Evolutionary conservation across 2,113 vertebrate species (phyloP).

Genomic region (Brachionichthys hirsutus): DNA sequence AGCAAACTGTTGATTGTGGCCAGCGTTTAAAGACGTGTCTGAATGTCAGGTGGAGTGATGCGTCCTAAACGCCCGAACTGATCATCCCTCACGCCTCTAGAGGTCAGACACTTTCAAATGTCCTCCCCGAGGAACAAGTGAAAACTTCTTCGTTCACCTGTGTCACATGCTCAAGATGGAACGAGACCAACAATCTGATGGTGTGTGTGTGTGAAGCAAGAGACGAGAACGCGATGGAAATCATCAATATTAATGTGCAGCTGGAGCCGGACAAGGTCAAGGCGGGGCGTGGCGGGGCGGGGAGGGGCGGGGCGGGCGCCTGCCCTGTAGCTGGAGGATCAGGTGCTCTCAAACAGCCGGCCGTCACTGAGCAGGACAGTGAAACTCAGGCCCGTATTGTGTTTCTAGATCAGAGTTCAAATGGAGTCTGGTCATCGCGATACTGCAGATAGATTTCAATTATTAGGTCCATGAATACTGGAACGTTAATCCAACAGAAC

Average conservation of each 20-base stretch:
- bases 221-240: conserved; percentile 4
- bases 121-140: too few relatives aligned
- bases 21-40: neutral
- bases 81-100: too few relatives aligned
- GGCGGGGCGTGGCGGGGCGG: conserved; percentile 18
- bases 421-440: conserved; percentile 23
- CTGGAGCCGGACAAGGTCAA: conserved; percentile 26
- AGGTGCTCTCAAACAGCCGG: conserved; percentile 10
- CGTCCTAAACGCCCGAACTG: neutral
- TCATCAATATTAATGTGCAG: conserved; percentile 54
- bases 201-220: conserved; percentile 1
- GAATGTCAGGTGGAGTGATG: conserved; percentile 1
- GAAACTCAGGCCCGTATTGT: conserved; percentile 2
- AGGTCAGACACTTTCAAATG: too few relatives aligned
- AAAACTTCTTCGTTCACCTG: too few relatives aligned
- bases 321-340: conserved; percentile 32
- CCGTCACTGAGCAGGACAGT: neutral
- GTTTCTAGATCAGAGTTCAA: conserved; percentile 13
- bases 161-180: too few relatives aligned
- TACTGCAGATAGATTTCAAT: conserved; percentile 32
- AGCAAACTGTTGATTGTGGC: neutral
- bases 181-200: neutral
- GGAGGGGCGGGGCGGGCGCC: conserved; percentile 11
- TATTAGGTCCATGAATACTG: conserved; percentile 33
- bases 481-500: conserved; percentile 38